Conservation (phyloP, 2,113 vertebrate genomes). For the Girardinichthys multiradiatus region DNA sequence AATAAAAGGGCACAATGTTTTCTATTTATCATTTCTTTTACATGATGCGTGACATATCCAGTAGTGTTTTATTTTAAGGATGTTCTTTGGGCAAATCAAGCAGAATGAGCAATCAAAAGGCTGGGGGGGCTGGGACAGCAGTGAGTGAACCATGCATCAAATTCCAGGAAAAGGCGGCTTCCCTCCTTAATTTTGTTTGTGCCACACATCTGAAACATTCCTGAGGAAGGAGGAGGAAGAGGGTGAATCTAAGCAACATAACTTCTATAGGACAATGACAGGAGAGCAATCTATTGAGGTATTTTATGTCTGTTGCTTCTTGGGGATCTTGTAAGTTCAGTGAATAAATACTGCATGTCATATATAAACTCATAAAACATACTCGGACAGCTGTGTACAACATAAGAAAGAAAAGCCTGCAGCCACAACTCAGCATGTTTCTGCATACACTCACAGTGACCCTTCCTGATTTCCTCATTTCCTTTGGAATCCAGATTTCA, state of each 20-base stretch:
- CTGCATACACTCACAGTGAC: background rate
- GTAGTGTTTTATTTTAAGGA: background rate
- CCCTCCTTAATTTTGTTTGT: slow-evolving; percentile 36
- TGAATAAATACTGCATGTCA: background rate
- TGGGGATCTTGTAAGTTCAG: background rate
- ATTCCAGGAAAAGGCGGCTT: slow-evolving; percentile 46
- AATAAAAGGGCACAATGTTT: background rate
- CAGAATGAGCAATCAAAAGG: background rate
- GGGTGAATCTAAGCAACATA: background rate
- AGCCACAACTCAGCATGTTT: background rate
- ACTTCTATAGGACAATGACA: slow-evolving; percentile 4
- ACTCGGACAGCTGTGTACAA: background rate
- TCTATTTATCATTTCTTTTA: background rate
- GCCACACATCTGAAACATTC: slow-evolving; percentile 44
- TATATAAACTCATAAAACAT: background rate
- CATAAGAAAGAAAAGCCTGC: slow-evolving; percentile 4
- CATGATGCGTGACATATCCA: background rate
- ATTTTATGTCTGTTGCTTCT: background rate
- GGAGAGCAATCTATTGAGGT: background rate
- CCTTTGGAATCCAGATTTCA: slow-evolving; percentile 68
- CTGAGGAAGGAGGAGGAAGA: slow-evolving; percentile 14
- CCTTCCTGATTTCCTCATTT: slow-evolving; percentile 67
- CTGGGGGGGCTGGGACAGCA: slow-evolving; percentile 9
- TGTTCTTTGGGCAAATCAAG: background rate
- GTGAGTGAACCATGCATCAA: slow-evolving; percentile 8